These are phyloP conservation scores for Galeopterus variegatus DNA, from an alignment of 2,113 vertebrate species.

Conservation along the genomic window DNA sequence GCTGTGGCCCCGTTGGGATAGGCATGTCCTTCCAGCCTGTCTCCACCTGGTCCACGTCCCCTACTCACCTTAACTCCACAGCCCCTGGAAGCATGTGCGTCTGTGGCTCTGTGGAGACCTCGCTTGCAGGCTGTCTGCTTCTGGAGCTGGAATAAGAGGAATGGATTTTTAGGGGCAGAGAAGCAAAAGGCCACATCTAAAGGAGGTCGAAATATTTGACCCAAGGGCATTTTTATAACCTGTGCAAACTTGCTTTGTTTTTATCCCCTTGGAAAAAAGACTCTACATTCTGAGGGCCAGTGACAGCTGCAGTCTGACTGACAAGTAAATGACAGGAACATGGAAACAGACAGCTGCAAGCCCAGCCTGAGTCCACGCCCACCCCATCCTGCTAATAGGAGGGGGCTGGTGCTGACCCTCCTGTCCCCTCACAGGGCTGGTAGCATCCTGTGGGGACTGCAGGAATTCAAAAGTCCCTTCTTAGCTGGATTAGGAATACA, in stretches of 20 bases:
- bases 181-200: neutral
- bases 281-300: neutral
- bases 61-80: accelerated
- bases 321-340: neutral
- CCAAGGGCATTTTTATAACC: neutral
- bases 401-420: neutral
- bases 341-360: neutral
- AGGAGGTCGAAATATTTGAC: neutral
- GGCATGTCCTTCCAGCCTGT: accelerated
- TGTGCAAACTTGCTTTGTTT: neutral
- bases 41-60: neutral
- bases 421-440: neutral
- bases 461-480: neutral
- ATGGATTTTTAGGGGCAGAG: neutral
- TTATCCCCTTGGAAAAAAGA: neutral
- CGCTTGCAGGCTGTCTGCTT: no score
- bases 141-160: neutral
- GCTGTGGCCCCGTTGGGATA: neutral
- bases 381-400: neutral
- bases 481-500: neutral
- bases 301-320: neutral
- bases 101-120: neutral
- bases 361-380: neutral
- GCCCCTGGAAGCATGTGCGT: neutral
- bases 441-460: neutral